Evolutionary conservation across 2,113 vertebrate genomes (phyloP).

Genomic region (Prinia subflava): DNA sequence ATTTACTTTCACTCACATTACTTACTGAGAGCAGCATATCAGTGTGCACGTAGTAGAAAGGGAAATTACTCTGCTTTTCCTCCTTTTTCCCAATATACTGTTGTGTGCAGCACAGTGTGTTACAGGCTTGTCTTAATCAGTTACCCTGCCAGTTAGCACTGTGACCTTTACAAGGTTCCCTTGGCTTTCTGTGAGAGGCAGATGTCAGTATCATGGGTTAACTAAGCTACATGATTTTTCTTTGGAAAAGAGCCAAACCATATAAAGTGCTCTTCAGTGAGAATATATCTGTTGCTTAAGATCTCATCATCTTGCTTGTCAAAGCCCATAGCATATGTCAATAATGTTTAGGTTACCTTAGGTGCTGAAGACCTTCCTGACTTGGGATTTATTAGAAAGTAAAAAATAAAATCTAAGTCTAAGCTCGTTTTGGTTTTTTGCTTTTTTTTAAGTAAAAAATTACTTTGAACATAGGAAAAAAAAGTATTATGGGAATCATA

Average conservation of each 20-base stretch:
- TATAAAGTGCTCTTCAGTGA: slow-evolving; percentile 26
- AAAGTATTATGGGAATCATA: background rate
- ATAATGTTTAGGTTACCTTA: background rate
- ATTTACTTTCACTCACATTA: background rate
- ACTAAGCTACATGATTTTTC: slow-evolving; percentile 13
- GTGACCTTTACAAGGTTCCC: slow-evolving; percentile 30
- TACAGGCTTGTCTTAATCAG: slow-evolving; percentile 32
- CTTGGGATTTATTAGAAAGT: background rate
- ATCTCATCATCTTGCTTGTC: slow-evolving; percentile 32
- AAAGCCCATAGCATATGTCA: background rate
- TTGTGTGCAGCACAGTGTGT: background rate
- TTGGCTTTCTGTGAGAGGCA: slow-evolving; percentile 15
- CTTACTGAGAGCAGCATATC: background rate
- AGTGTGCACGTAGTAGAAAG: background rate
- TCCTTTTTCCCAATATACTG: background rate
- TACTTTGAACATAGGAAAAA: background rate
- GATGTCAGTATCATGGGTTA: slow-evolving; percentile 30
- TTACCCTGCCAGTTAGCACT: background rate
- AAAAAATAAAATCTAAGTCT: background rate
- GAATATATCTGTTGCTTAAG: slow-evolving; percentile 19
- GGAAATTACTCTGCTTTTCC: background rate
- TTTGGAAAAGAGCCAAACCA: slow-evolving; percentile 15
- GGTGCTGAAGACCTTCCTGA: background rate
- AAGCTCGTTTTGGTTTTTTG: background rate
- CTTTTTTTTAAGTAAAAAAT: background rate